phyloP scores from a whole-genome alignment of 2,113 vertebrate genomes.

The Saccopteryx leptura region DNA sequence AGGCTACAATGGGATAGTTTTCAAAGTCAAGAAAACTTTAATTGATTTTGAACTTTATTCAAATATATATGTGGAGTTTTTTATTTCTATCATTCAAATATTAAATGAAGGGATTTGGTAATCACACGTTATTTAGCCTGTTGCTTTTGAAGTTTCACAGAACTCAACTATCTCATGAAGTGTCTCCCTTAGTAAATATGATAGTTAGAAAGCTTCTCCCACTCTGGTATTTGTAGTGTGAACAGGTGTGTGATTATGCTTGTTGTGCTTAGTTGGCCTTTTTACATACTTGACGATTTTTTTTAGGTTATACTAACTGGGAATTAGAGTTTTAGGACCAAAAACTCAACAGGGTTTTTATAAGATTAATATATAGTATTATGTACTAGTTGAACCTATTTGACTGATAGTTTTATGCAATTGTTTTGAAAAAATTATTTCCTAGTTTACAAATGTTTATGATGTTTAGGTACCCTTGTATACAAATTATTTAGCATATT shows the following conservation, averaged over 20 bases:
- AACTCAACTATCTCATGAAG: neutral
- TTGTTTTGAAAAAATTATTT: constrained; percentile 56
- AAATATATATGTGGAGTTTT: neutral
- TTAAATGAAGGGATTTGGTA: constrained; percentile 17
- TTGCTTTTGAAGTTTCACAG: neutral
- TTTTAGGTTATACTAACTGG: neutral
- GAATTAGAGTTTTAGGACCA: constrained; percentile 19
- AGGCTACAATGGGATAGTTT: neutral
- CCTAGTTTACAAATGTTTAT: constrained; percentile 27
- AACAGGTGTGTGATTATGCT: neutral
- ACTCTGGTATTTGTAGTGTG: neutral
- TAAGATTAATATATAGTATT: neutral
- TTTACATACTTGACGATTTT: neutral
- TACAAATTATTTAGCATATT: constrained; percentile 43
- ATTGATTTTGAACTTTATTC: constrained; percentile 51
- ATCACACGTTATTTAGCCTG: neutral
- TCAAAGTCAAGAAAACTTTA: constrained; percentile 21
- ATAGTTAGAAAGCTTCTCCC: neutral
- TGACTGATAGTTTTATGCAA: constrained; percentile 1
- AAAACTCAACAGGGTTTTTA: neutral
- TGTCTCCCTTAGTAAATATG: neutral
- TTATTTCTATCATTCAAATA: neutral
- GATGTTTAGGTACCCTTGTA: neutral
- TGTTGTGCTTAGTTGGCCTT: neutral
- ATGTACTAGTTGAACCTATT: neutral